These are phyloP conservation scores for Yponomeuta cagnagella DNA, from an alignment of 2,888 invertebrate genomes.

Conservation along the genomic window DNA sequence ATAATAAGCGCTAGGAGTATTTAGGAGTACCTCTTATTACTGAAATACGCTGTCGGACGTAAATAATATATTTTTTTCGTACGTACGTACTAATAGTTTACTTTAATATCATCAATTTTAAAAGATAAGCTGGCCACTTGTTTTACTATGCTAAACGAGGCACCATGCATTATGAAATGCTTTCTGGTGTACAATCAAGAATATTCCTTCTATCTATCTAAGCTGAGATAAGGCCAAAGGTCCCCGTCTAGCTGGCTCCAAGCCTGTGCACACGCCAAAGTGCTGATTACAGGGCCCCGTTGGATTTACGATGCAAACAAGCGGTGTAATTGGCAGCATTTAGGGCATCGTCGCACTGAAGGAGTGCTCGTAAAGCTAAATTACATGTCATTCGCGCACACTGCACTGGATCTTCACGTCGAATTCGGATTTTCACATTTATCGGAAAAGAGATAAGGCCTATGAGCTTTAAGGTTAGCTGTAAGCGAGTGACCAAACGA, in stretches of 20 bases:
- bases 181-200: too few species aligned
- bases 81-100: too few species aligned
- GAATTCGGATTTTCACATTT: neutral
- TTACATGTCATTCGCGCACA: neutral
- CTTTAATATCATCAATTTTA: too few species aligned
- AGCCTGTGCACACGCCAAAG: slow-evolving; percentile 27
- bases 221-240: neutral
- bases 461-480: neutral
- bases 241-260: neutral
- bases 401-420: neutral
- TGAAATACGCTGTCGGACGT: too few species aligned
- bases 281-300: slow-evolving; percentile 41
- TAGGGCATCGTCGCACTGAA: slow-evolving; percentile 24
- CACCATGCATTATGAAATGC: too few species aligned
- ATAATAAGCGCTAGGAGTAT: too few species aligned
- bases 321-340: slow-evolving; percentile 45
- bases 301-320: slow-evolving; percentile 42
- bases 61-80: too few species aligned
- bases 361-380: slow-evolving; percentile 1
- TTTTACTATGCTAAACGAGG: too few species aligned
- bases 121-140: too few species aligned
- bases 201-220: neutral
- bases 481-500: neutral
- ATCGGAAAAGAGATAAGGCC: neutral
- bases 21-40: too few species aligned